These are phyloP conservation scores for Drosophila gunungcola DNA, from an alignment of 1,140 invertebrate species.

Conservation along the genomic window DNA sequence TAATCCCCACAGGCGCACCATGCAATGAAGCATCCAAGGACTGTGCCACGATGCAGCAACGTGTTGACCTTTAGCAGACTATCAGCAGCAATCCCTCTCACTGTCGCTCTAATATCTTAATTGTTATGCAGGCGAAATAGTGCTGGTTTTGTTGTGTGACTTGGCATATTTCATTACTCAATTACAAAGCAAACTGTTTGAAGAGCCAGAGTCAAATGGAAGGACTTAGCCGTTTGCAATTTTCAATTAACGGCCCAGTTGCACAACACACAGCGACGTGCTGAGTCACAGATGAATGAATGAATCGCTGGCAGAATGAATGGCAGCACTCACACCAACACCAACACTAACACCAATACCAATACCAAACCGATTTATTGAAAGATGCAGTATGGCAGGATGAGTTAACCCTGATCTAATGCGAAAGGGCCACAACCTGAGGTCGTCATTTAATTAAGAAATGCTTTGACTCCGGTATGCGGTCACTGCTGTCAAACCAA, in stretches of 20 bases:
- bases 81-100: constrained; percentile 16
- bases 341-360: neutral
- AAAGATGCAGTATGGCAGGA: constrained; percentile 50
- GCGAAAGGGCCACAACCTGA: constrained; percentile 30
- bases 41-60: constrained; percentile 34
- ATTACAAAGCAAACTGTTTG: constrained; percentile 71
- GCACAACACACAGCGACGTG: constrained; percentile 22
- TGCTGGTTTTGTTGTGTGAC: constrained; percentile 23
- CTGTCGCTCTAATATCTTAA: constrained; percentile 41
- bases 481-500: constrained; percentile 1
- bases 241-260: constrained; percentile 67
- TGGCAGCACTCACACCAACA: constrained; percentile 9
- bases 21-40: constrained; percentile 32
- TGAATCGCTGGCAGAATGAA: constrained; percentile 13
- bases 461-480: constrained; percentile 45
- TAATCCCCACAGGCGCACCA: constrained; percentile 18
- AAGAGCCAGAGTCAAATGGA: constrained; percentile 9
- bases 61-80: constrained; percentile 36
- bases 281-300: constrained; percentile 23
- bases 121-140: constrained; percentile 47
- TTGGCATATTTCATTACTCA: constrained; percentile 70
- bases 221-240: constrained; percentile 52
- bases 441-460: constrained; percentile 66
- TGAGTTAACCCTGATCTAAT: constrained; percentile 38
- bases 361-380: constrained; percentile 20